Evolutionary conservation across 2,797 vertebrate species (phyloP).

Genomic region (Micropoecilia bifurca): DNA sequence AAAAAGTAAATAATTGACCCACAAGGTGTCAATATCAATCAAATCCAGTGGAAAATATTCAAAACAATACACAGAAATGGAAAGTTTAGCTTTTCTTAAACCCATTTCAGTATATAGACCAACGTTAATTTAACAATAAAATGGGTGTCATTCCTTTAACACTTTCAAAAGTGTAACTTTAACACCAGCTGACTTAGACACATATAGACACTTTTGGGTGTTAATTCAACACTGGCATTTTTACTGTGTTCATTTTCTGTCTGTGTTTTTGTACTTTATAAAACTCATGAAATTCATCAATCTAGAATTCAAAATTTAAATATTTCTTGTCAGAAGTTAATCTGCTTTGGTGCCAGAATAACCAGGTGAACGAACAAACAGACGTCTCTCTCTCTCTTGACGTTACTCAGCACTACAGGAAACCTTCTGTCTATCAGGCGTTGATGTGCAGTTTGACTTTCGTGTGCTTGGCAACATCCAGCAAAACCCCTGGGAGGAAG

Average conservation of each 20-base stretch:
- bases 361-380: background rate
- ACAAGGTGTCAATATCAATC: too few species aligned
- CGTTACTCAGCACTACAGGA: background rate
- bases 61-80: too few species aligned
- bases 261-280: background rate
- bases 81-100: too few species aligned
- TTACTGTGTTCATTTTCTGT: background rate
- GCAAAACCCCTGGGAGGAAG: background rate
- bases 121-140: too few species aligned
- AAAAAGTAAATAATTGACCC: too few species aligned
- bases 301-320: background rate
- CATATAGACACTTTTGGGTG: too few species aligned
- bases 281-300: background rate
- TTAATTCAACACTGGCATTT: too few species aligned
- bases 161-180: too few species aligned
- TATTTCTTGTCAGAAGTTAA: background rate
- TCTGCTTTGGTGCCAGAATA: background rate
- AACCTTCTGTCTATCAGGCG: conserved; percentile 1
- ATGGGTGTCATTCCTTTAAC: too few species aligned
- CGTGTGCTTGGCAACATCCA: conserved; percentile 26
- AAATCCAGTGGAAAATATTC: too few species aligned
- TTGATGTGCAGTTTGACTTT: conserved; percentile 4
- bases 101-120: too few species aligned
- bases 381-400: background rate
- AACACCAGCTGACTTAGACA: too few species aligned